Percentiles rank a stretch among this genome's conserved stretches.
Conservation (phyloP, 2,888 invertebrate genomes). For the Conomelus anceps region DNA sequence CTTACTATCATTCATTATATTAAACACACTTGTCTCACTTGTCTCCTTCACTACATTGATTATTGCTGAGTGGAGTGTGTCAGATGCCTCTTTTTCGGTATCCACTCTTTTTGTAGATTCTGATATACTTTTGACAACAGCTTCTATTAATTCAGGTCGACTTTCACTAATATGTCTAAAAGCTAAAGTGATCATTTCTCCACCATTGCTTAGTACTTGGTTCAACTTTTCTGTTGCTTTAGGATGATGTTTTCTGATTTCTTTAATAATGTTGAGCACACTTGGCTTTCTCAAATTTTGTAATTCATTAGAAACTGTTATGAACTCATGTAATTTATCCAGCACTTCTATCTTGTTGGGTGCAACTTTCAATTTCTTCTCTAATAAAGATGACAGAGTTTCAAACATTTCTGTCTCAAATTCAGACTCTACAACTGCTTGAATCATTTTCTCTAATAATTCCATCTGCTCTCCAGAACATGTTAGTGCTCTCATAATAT, state of each 20-base stretch:
- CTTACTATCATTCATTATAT: slow-evolving; percentile 48
- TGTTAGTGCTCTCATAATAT: slow-evolving; percentile 13
- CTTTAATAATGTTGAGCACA: slow-evolving; percentile 44
- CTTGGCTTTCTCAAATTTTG: slow-evolving; percentile 36
- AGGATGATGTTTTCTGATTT: slow-evolving; percentile 54
- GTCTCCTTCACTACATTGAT: slow-evolving; percentile 57
- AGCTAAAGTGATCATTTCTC: slow-evolving; percentile 48
- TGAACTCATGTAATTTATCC: slow-evolving; percentile 30
- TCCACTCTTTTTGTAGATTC: slow-evolving; percentile 37
- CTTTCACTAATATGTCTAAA: slow-evolving; percentile 58
- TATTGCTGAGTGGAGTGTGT: slow-evolving; percentile 60
- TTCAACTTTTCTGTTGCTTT: slow-evolving; percentile 56
- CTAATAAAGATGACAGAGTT: slow-evolving; percentile 49
- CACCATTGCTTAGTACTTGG: slow-evolving; percentile 55
- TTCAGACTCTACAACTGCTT: slow-evolving; percentile 41
- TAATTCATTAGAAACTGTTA: slow-evolving; percentile 24
- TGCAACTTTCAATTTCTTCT: slow-evolving; percentile 27
- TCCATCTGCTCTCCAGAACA: slow-evolving; percentile 26
- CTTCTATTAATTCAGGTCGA: slow-evolving; percentile 53
- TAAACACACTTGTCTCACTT: slow-evolving; percentile 52
- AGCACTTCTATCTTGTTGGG: slow-evolving; percentile 27
- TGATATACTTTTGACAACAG: slow-evolving; percentile 54
- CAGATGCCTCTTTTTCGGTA: slow-evolving; percentile 57
- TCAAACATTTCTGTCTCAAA: slow-evolving; percentile 50
- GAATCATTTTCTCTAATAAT: slow-evolving; percentile 28